Conservation (phyloP, 2,888 invertebrate genomes). For the Coleophora flavipennella region DNA sequence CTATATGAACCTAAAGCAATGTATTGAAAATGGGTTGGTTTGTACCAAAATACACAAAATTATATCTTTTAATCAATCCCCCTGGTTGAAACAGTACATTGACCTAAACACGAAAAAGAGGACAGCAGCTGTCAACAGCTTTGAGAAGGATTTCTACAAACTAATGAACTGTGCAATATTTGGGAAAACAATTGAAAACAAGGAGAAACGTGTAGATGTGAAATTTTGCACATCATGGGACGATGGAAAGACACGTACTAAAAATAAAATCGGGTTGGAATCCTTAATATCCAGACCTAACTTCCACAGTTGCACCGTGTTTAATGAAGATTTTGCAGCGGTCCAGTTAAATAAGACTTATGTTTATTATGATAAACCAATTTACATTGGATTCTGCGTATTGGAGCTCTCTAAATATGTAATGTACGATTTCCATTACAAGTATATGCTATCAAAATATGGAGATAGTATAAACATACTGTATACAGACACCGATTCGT, state of each 20-base stretch:
- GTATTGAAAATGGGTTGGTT: constrained; percentile 3
- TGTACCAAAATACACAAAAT: constrained; percentile 10
- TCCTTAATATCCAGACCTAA: constrained; percentile 2
- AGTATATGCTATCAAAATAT: constrained; percentile 6
- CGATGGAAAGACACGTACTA: not conserved
- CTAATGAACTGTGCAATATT: constrained; percentile 8
- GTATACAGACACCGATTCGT: constrained; percentile 12
- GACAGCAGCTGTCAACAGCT: not conserved
- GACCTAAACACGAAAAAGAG: constrained; percentile 9
- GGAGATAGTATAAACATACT: not conserved
- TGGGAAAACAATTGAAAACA: constrained; percentile 9
- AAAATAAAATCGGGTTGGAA: not conserved
- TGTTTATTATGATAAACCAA: constrained; percentile 8
- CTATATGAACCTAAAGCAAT: constrained; percentile 9
- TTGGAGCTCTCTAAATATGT: constrained; percentile 6
- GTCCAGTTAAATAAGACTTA: constrained; percentile 6
- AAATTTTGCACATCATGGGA: not conserved
- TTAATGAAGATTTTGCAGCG: constrained; percentile 2
- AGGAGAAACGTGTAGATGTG: constrained; percentile 3
- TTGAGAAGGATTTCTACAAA: constrained; percentile 10
- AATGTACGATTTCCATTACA: constrained; percentile 11
- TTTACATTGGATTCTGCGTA: constrained; percentile 8
- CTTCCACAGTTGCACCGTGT: constrained; percentile 4
- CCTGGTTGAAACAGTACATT: constrained; percentile 2
- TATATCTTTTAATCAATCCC: constrained; percentile 2